These are phyloP conservation scores for Drosophila phalerata DNA, from an alignment of 2,888 invertebrate genomes.

Conservation along the genomic window DNA sequence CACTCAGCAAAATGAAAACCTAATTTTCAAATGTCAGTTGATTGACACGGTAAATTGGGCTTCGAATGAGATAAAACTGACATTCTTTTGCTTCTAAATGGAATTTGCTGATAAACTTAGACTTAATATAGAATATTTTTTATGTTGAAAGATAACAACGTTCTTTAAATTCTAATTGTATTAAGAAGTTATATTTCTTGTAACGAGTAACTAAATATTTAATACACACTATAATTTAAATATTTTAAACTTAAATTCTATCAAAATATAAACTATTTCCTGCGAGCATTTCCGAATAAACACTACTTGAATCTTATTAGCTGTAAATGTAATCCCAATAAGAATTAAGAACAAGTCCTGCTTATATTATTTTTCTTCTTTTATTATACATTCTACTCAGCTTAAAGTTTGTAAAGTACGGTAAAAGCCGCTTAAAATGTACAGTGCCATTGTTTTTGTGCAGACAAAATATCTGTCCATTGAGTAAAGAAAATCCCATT, in stretches of 20 bases:
- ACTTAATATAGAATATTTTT: neutral
- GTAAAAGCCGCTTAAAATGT: neutral
- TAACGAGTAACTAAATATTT: no score
- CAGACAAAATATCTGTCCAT: slow-evolving; percentile 7
- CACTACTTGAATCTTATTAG: no score
- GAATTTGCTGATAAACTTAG: neutral
- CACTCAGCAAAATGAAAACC: slow-evolving; percentile 12
- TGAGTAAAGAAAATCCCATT: slow-evolving; percentile 20
- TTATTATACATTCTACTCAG: neutral
- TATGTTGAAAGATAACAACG: no score
- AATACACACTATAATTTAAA: no score
- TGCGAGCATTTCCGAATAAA: no score
- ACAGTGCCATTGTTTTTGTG: slow-evolving; percentile 6
- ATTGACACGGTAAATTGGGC: neutral
- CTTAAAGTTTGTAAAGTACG: no score
- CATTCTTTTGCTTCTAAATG: neutral
- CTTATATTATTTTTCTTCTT: neutral
- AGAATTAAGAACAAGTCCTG: no score
- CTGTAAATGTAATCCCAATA: no score
- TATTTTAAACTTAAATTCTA: no score
- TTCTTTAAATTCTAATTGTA: no score
- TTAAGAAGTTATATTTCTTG: no score
- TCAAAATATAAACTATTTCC: no score
- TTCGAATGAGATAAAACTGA: neutral
- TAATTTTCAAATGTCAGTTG: slow-evolving; percentile 1